These are phyloP conservation scores for Prosapia bicincta DNA, from an alignment of 2,888 invertebrate species.

Conservation along the genomic window DNA sequence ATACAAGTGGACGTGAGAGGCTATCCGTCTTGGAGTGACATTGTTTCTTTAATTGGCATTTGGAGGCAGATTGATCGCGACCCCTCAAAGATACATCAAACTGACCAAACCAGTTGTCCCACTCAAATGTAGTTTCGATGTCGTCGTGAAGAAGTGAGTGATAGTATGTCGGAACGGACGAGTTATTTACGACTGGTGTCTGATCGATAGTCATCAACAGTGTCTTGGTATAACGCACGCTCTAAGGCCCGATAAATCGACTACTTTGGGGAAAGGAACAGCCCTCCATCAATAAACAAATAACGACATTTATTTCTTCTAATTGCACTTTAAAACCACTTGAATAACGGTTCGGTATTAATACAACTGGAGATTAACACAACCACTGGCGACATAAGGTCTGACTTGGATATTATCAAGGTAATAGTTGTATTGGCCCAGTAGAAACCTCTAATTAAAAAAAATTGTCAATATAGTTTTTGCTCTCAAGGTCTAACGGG, in stretches of 20 bases:
- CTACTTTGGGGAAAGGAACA: not conserved
- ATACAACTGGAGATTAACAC: no score
- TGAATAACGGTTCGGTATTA: not conserved
- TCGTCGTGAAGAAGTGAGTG: slow-evolving; percentile 32
- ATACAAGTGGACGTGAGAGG: not conserved
- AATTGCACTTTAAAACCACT: not conserved
- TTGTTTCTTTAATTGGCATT: not conserved
- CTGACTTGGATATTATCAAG: no score
- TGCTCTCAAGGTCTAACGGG: no score
- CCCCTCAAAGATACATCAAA: not conserved
- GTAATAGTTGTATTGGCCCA: no score
- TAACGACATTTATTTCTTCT: not conserved
- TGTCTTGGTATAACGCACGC: not conserved
- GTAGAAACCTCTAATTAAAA: no score
- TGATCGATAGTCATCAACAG: not conserved
- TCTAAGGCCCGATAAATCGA: slow-evolving; percentile 6
- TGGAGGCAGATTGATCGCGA: not conserved
- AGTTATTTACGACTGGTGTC: slow-evolving; percentile 19
- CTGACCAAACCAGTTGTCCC: slow-evolving; percentile 10
- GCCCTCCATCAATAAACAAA: not conserved
- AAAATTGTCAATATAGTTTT: no score
- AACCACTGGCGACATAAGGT: no score
- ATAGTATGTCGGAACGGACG: slow-evolving; percentile 27
- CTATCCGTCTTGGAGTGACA: not conserved
- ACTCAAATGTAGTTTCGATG: slow-evolving; percentile 36